Evolutionary conservation across 2,797 vertebrate genomes (phyloP).

Genomic region (Sandelia bainsii): DNA sequence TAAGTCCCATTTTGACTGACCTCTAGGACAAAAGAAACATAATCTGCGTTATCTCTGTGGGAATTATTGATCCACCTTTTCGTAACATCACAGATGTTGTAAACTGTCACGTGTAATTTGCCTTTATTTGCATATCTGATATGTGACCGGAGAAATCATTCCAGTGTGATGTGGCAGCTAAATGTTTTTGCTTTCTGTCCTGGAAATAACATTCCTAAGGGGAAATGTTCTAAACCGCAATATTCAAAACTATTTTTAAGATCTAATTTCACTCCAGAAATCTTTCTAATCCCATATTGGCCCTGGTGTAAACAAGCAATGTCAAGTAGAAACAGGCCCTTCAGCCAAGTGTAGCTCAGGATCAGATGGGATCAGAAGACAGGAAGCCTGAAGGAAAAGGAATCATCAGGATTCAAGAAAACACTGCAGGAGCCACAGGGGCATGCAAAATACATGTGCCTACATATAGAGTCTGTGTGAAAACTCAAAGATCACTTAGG

Average conservation of each 20-base stretch:
- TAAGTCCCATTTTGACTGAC: neutral
- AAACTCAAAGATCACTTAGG: neutral
- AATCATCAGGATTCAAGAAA: constrained; percentile 42
- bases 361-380: constrained; percentile 14
- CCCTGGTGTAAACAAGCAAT: neutral
- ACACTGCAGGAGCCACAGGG: constrained; percentile 18
- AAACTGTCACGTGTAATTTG: constrained; percentile 3
- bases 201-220: neutral
- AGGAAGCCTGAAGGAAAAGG: constrained; percentile 28
- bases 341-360: constrained; percentile 2
- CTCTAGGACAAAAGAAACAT: constrained; percentile 9
- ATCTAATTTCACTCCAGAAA: constrained; percentile 7
- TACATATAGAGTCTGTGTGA: neutral
- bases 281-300: neutral
- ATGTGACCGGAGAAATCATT: constrained; percentile 9
- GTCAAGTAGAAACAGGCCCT: constrained; percentile 4
- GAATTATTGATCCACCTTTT: constrained; percentile 9
- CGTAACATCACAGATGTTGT: neutral
- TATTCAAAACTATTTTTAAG: neutral
- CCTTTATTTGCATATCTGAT: constrained; percentile 17
- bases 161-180: neutral
- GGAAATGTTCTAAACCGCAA: neutral
- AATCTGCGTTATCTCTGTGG: neutral
- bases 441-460: constrained; percentile 26
- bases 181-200: neutral